Conservation (phyloP, 2,113 vertebrate genomes). For the Corydoras sp. region DNA sequence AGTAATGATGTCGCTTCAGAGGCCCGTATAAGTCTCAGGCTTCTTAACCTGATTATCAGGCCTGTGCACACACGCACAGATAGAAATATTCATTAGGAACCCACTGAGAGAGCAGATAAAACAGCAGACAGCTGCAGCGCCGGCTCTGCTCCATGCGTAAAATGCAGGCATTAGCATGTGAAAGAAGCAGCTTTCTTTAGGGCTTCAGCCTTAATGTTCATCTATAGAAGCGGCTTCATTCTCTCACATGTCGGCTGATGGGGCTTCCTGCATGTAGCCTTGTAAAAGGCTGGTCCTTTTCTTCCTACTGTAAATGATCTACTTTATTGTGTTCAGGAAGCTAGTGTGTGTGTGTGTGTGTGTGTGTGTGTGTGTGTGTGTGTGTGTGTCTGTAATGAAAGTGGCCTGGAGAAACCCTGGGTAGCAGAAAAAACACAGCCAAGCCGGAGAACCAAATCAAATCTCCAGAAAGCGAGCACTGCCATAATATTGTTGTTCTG, state of each 20-base stretch:
- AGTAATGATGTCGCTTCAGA: slow-evolving; percentile 59
- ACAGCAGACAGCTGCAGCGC: slow-evolving; percentile 64
- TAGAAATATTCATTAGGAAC: slow-evolving; percentile 72
- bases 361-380: too few relatives aligned
- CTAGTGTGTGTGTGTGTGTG: background rate
- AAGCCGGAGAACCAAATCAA: too few relatives aligned
- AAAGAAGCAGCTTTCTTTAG: slow-evolving; percentile 59
- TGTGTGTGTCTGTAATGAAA: too few relatives aligned
- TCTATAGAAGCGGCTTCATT: slow-evolving; percentile 29
- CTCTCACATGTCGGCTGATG: slow-evolving; percentile 9
- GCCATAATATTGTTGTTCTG: too few relatives aligned
- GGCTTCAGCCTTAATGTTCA: slow-evolving; percentile 53
- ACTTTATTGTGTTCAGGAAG: slow-evolving; percentile 24
- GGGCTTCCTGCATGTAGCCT: slow-evolving; percentile 20
- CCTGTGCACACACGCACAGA: slow-evolving; percentile 64
- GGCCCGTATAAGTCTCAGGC: slow-evolving; percentile 69
- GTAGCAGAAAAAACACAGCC: too few relatives aligned
- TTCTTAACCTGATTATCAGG: slow-evolving; percentile 74
- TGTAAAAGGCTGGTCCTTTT: slow-evolving; percentile 32
- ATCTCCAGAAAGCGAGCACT: too few relatives aligned
- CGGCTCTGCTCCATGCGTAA: slow-evolving; percentile 53
- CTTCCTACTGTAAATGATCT: slow-evolving; percentile 40
- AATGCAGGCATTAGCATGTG: slow-evolving; percentile 64
- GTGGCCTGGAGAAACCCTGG: too few relatives aligned
- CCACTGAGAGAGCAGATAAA: slow-evolving; percentile 70